These are phyloP conservation scores for Caerostris darwini DNA, from an alignment of 1,140 invertebrate species.

Conservation along the genomic window DNA sequence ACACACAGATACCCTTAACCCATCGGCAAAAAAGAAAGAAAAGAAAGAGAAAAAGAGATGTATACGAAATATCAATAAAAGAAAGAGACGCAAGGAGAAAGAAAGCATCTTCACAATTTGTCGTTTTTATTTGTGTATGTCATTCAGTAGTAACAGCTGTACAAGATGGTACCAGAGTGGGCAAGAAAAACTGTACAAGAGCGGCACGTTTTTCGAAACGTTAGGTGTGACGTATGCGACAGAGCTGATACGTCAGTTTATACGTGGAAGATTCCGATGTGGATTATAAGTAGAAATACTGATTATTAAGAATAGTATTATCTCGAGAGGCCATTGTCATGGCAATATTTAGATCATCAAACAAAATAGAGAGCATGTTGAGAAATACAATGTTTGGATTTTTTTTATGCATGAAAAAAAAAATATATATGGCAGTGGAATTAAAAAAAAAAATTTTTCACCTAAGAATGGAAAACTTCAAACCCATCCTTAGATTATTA, in stretches of 20 bases:
- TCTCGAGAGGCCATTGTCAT: too few relatives aligned
- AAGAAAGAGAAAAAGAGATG: neutral
- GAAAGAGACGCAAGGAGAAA: slow-evolving; percentile 15
- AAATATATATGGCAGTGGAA: too few relatives aligned
- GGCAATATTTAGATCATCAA: too few relatives aligned
- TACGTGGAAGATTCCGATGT: neutral
- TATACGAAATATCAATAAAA: neutral
- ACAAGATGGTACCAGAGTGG: neutral
- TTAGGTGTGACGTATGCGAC: neutral
- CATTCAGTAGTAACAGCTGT: slow-evolving; percentile 17
- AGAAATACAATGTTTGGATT: too few relatives aligned
- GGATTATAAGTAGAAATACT: too few relatives aligned
- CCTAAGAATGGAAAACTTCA: too few relatives aligned
- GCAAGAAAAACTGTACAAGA: neutral
- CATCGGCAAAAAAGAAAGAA: neutral
- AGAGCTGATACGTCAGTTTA: neutral
- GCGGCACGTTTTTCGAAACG: neutral
- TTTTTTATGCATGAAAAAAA: too few relatives aligned
- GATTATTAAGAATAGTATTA: too few relatives aligned
- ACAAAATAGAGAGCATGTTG: too few relatives aligned
- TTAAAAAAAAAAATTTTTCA: too few relatives aligned
- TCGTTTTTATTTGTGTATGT: slow-evolving; percentile 18
- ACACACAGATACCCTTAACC: neutral
- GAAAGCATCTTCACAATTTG: neutral
- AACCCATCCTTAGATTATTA: too few relatives aligned